Evolutionary conservation across 2,797 vertebrate species (phyloP).

Genomic region (Myiotriccus ornatus): DNA sequence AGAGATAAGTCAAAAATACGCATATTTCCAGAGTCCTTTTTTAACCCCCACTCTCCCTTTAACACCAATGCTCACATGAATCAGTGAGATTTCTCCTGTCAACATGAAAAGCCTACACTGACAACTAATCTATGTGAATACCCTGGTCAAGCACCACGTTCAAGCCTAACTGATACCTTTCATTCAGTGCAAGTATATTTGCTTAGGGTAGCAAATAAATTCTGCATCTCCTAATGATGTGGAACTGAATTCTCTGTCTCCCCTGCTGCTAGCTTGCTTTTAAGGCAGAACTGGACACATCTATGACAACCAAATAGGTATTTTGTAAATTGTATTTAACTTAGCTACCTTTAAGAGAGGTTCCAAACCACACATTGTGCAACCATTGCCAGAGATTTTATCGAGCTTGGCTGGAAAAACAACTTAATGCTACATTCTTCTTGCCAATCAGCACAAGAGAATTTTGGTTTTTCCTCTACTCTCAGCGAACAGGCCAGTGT

Average conservation of each 20-base stretch:
- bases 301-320: conserved; percentile 37
- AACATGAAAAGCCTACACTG: conserved; percentile 17
- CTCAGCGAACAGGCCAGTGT: neutral
- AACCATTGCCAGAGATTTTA: conserved; percentile 35
- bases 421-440: conserved; percentile 41
- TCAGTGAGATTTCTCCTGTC: neutral
- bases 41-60: neutral
- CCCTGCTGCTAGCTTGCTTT: neutral
- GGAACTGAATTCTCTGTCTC: conserved; percentile 40
- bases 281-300: conserved; percentile 39
- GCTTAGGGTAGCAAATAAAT: neutral
- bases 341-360: conserved; percentile 39
- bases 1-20: neutral
- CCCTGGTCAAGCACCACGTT: neutral
- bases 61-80: neutral
- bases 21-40: neutral
- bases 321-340: conserved; percentile 29
- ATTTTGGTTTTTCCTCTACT: neutral
- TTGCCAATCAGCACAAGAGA: conserved; percentile 27
- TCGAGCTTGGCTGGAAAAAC: conserved; percentile 34
- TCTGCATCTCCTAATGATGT: neutral
- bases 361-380: neutral
- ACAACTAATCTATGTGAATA: neutral
- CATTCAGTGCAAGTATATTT: conserved; percentile 13
- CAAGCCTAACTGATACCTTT: neutral